Evolutionary conservation across 1,140 invertebrate species (phyloP).

Genomic region (Philopotamus ludificatus): DNA sequence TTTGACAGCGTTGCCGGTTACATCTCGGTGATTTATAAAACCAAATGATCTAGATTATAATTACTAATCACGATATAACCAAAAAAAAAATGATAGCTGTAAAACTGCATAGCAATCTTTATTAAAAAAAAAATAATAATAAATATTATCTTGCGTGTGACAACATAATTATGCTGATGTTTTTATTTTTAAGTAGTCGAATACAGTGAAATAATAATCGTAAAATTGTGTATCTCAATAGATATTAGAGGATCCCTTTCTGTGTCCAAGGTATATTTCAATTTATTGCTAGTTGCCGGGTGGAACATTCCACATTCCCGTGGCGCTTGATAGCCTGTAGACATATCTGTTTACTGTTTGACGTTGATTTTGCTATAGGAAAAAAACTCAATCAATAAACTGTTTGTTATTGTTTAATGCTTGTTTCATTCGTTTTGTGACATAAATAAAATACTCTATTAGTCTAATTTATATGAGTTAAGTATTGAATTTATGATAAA

Average conservation of each 20-base stretch:
- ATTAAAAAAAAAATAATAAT: constrained; percentile 32
- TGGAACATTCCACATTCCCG: constrained; percentile 16
- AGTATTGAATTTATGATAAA: constrained; percentile 8
- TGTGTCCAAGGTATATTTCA: constrained; percentile 34
- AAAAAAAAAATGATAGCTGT: constrained; percentile 42
- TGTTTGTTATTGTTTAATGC: constrained; percentile 36
- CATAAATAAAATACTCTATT: constrained; percentile 21
- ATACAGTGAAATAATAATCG: constrained; percentile 28
- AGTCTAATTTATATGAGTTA: constrained; percentile 20
- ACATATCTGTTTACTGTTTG: constrained; percentile 39
- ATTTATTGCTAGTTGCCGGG: constrained; percentile 37
- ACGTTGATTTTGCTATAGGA: constrained; percentile 33
- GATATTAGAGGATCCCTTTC: constrained; percentile 34
- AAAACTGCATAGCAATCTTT: constrained; percentile 41
- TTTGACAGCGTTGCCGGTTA: background rate
- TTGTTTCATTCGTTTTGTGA: constrained; percentile 37
- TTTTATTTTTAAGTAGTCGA: constrained; percentile 42
- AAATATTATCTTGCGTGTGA: constrained; percentile 42
- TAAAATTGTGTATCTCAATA: constrained; percentile 39
- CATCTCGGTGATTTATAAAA: constrained; percentile 25
- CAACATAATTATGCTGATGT: constrained; percentile 37
- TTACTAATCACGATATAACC: constrained; percentile 43
- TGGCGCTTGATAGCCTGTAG: constrained; percentile 40
- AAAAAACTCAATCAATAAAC: constrained; percentile 32
- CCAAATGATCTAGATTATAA: constrained; percentile 42